These are phyloP conservation scores for Leucoma salicis DNA, from an alignment of 2,888 invertebrate species.

Conservation along the genomic window DNA sequence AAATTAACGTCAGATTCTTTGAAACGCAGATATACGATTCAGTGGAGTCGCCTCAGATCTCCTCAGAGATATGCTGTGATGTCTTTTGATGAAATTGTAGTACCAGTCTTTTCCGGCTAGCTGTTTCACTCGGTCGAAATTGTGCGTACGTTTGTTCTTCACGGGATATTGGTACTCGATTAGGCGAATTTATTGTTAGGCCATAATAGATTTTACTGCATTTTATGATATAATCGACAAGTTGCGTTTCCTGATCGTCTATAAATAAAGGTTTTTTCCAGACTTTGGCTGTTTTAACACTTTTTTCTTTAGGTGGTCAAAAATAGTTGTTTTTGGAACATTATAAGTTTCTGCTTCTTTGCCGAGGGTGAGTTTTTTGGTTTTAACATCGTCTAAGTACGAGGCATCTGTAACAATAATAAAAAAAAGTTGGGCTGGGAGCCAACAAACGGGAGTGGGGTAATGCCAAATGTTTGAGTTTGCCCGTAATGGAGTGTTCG, in stretches of 20 bases:
- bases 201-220: not conserved
- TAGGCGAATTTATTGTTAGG: not conserved
- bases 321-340: not conserved
- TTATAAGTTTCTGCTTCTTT: not conserved
- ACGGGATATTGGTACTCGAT: not conserved
- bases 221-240: too few relatives aligned
- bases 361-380: not conserved
- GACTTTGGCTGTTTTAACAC: not conserved
- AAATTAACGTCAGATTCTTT: too few relatives aligned
- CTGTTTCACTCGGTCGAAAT: not conserved
- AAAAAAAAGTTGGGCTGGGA: too few relatives aligned
- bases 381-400: not conserved
- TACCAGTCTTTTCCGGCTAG: not conserved
- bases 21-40: too few relatives aligned
- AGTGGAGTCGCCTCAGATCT: too few relatives aligned
- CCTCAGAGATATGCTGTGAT: not conserved
- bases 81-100: not conserved
- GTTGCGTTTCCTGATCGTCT: too few relatives aligned
- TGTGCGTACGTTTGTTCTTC: not conserved
- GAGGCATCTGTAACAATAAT: not conserved
- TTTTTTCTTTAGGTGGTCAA: not conserved
- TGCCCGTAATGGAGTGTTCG: too few relatives aligned
- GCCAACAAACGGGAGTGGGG: too few relatives aligned
- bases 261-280: too few relatives aligned
- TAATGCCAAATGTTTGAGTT: too few relatives aligned